These are phyloP conservation scores for Strongylocentrotus purpuratus DNA, from an alignment of 35 echinoderm and acorn worm genomes.

Conservation along the genomic window DNA sequence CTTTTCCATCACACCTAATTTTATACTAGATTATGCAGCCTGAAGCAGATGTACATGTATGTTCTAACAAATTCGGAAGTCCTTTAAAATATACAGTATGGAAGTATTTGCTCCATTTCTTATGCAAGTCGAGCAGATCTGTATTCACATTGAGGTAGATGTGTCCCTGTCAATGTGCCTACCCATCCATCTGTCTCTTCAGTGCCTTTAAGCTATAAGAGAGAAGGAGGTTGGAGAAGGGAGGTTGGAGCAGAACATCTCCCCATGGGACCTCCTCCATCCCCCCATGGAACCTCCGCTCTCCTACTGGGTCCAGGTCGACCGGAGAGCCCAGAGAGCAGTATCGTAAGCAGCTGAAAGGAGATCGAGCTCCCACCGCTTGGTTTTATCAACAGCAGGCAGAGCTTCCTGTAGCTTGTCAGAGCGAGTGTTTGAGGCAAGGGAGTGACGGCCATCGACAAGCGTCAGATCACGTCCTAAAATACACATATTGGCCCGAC, in stretches of 20 bases:
- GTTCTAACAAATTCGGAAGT: neutral
- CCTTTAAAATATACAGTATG: neutral
- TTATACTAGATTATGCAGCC: too few species aligned
- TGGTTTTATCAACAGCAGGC: constrained; percentile 19
- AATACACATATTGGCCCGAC: neutral
- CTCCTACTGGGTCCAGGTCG: neutral
- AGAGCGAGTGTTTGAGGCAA: neutral
- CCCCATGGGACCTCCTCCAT: neutral
- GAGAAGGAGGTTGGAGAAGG: neutral
- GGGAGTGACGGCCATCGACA: neutral
- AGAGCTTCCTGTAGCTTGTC: constrained; percentile 2
- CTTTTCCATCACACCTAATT: too few species aligned
- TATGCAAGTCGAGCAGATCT: neutral
- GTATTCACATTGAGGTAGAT: neutral
- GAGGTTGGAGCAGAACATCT: neutral
- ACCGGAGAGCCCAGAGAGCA: neutral
- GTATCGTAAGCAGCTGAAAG: neutral
- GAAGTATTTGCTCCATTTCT: neutral
- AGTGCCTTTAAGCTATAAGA: neutral
- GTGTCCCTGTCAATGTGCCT: neutral
- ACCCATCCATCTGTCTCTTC: neutral
- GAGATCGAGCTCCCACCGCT: neutral
- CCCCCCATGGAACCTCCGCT: neutral
- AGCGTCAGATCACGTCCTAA: neutral
- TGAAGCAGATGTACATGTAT: neutral